Conservation (phyloP, 2,113 vertebrate genomes). For the Poeciliopsis occidentalis region DNA sequence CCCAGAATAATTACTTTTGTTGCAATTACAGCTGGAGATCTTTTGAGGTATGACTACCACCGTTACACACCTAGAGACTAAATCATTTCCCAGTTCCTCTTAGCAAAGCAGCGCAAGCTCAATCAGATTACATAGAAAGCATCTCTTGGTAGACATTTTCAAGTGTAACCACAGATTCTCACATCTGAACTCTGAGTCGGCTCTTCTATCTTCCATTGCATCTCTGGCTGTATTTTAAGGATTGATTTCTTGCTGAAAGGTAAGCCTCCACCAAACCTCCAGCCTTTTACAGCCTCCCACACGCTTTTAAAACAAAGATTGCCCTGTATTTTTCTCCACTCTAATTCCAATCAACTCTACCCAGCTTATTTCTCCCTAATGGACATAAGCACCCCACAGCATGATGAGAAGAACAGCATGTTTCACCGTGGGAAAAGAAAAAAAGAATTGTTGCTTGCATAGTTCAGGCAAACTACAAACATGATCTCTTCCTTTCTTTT, state of each 20-base stretch:
- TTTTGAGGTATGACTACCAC: neutral
- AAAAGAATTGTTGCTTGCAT: neutral
- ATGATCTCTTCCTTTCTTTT: neutral
- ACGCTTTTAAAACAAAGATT: no score
- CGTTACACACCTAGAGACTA: neutral
- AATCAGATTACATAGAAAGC: neutral
- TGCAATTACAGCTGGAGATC: neutral
- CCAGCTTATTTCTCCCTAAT: no score
- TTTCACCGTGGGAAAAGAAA: no score
- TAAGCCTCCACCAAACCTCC: neutral
- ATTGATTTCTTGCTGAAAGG: neutral
- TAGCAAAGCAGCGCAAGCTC: neutral
- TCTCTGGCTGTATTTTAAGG: neutral
- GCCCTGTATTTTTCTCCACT: no score
- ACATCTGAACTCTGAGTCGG: neutral
- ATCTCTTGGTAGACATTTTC: neutral
- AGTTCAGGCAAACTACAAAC: neutral
- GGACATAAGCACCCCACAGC: no score
- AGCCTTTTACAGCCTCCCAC: no score
- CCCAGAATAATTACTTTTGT: neutral
- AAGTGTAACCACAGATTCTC: neutral
- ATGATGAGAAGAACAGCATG: no score
- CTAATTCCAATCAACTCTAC: no score
- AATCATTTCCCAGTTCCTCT: neutral
- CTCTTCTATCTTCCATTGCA: neutral